Evolutionary conservation across 2,113 vertebrate genomes (phyloP), one percentile per base, ranked within the genome.

Genomic region (Zootoca vivipara): DNA sequence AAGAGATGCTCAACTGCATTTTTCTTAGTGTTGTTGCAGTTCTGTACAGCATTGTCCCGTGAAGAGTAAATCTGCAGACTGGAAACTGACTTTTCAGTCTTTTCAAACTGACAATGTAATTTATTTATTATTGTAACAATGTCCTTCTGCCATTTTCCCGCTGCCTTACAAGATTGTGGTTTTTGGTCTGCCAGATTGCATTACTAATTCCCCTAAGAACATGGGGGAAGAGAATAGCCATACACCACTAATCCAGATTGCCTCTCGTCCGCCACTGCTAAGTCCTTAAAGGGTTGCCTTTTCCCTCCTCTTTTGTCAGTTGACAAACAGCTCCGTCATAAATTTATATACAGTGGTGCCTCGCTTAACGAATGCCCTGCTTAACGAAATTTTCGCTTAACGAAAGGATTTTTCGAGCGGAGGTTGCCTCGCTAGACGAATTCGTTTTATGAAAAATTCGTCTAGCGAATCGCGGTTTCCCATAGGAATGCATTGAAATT

Each of bases 1-100:
- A 90, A 85, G 92, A 94, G 94, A 93, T 93, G 69, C 87, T 91
- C 93, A 94, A 93, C 93, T 93, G 85, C 93, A 91, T 96, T 95
- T 94, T 86, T 95, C 10, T 52, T 52, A 12, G 46, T 52, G 46
- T 52, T 52, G 46, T 52, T 52, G 46, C 28, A 94, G 94, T 92
- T 46, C 90, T 94, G 90, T 92, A 93, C 86, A 94, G 87, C 93
- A 93, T 92, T 95, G 96, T 96, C 95, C 95, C 95, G 93, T 94
- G 94, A 95, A 91, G 95, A 93, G 95, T 93, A 90, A 58, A 77
- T 91, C 89, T 92, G 94, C 94, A 95, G 95, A 89, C 89, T 90
- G 91, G 92, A 95, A 91, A n/a, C n/a, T n/a, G n/a, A n/a, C n/a
- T n/a, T n/a, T n/a, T n/a, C n/a, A n/a, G n/a, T n/a, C 52, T 15